Base-by-base conservation (phyloP, 2,797 vertebrate genomes). In the Crenichthys baileyi region DNA sequence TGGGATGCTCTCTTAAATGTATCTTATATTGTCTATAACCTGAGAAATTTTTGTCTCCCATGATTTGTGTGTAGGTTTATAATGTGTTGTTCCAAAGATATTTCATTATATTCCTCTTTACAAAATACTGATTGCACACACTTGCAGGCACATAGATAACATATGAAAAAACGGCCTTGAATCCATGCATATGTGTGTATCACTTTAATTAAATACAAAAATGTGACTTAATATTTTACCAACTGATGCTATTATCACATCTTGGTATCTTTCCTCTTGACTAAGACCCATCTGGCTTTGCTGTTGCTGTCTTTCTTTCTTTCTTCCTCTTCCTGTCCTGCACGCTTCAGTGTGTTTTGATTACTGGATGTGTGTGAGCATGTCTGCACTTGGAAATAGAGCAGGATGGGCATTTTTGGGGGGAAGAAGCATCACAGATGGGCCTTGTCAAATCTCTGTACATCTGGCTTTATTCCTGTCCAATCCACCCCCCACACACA, bases 361-460 rank as follows among this genome's bases (percentile, higher is more conserved):
- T 92, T 91, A 88, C 87, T 92, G 85, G 68, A 79, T 89, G 65
- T 74, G 82, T 72, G 79, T 73, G 75, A 81, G 79, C 80, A 81
- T 76, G 78, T 77, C 50, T 82, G 60, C 31, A 50, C 80, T 84
- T 85, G 81, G 85, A 90, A 84, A 87, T 80, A 84, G 78, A 90
- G 87, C 88, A 86, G 79, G 79, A 85, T 84, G 85, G 79, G 77
- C 75, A 80, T 84, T 89, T 91, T 88, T 36, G 9, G 39, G 82
- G 80, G 77, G 51, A 67, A 76, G 79, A 83, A 78, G 73, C 82
- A 90, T 83, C 90, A 90, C 92, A 94, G 91, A 94, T 94, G 91
- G 93, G 87, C 86, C 85, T 89, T 89, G 89, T 94, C 91, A 92
- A 90, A 88, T 90, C 87, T 91, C 82, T 72, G 82, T 91, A 92